These are phyloP conservation scores for Sparus aurata DNA, from an alignment of 2,797 vertebrate species.

Conservation along the genomic window DNA sequence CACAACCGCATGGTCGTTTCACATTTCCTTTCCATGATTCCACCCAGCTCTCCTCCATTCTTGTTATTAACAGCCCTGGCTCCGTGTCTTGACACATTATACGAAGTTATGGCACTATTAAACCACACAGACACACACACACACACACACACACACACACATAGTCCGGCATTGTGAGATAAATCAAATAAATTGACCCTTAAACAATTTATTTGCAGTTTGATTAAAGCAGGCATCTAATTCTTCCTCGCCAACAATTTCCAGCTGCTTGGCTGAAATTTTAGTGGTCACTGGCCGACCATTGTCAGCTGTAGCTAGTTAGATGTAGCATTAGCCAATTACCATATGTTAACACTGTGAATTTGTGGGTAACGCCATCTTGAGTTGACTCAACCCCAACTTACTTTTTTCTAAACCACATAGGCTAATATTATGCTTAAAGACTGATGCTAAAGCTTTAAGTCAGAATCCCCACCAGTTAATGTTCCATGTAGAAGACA, in stretches of 20 bases:
- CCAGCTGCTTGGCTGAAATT: background rate
- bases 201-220: background rate
- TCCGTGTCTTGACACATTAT: conserved; percentile 15
- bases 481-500: no score
- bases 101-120: background rate
- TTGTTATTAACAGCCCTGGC: conserved; percentile 30
- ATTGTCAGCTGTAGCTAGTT: background rate
- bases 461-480: background rate
- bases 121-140: background rate
- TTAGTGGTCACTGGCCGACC: background rate
- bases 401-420: background rate
- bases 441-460: background rate
- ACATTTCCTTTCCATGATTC: conserved; percentile 16
- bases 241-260: background rate
- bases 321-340: background rate
- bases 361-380: background rate
- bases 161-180: background rate
- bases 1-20: conserved; percentile 2
- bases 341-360: background rate
- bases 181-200: background rate
- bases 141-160: background rate
- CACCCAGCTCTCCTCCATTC: background rate
- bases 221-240: background rate
- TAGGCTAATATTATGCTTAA: background rate
- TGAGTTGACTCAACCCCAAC: background rate